Conservation (phyloP, 2,888 invertebrate genomes). For the Lepidonotus clava region DNA sequence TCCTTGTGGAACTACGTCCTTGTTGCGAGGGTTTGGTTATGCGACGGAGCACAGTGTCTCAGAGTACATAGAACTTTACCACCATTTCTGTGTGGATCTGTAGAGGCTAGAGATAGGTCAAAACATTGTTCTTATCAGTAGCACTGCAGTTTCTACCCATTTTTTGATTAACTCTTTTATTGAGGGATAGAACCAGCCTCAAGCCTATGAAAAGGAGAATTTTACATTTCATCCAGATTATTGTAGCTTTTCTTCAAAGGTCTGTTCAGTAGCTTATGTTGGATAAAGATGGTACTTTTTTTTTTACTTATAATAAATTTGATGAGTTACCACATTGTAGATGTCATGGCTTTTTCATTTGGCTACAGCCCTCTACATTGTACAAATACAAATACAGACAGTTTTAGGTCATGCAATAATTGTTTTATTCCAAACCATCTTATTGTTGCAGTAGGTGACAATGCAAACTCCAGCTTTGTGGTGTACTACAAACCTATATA, state of each 20-base stretch:
- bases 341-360: background rate
- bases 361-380: background rate
- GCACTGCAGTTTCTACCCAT: too few relatives aligned
- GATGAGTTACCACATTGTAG: background rate
- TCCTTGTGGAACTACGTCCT: too few relatives aligned
- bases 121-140: too few relatives aligned
- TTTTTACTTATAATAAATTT: background rate
- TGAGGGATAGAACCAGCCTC: too few relatives aligned
- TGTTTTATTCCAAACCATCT: background rate
- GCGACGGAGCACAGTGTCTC: too few relatives aligned
- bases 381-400: background rate
- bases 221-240: background rate
- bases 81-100: too few relatives aligned
- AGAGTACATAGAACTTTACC: too few relatives aligned
- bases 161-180: too few relatives aligned
- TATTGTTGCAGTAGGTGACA: background rate
- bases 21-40: too few relatives aligned
- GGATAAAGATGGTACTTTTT: background rate
- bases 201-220: too few relatives aligned
- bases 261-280: background rate
- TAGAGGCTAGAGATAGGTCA: too few relatives aligned
- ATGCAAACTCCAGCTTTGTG: background rate
- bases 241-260: background rate
- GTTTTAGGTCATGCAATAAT: background rate
- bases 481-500: background rate